Percentiles rank a stretch among this genome's conserved stretches.
These are phyloP conservation scores for Discoglossus pictus DNA, from an alignment of 2,797 vertebrate genomes.

Conservation along the genomic window DNA sequence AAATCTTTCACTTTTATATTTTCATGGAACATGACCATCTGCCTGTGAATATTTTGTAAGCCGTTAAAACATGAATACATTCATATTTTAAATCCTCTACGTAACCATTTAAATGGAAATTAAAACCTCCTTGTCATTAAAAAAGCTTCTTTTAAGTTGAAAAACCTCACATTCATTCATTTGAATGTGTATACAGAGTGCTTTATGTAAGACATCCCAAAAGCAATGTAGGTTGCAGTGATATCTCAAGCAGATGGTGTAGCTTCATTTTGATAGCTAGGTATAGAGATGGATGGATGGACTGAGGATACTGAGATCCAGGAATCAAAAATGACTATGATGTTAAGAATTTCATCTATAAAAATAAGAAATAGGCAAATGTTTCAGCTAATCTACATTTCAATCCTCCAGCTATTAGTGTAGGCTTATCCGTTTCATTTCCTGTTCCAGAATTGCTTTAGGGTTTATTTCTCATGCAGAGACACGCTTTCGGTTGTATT, in stretches of 20 bases:
- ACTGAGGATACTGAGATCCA: conserved; percentile 46
- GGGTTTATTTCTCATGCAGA: conserved; percentile 34
- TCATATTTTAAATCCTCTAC: conserved; percentile 34
- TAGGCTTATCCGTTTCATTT: conserved; percentile 31
- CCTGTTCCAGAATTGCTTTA: conserved; percentile 30
- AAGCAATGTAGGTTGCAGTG: conserved; percentile 28
- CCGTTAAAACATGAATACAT: conserved; percentile 22
- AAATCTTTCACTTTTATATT: conserved; percentile 2
- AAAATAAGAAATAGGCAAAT: conserved; percentile 42
- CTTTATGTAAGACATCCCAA: conserved; percentile 34
- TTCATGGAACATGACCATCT: conserved; percentile 43
- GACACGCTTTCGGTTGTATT: conserved; percentile 27
- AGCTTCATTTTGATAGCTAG: conserved; percentile 47
- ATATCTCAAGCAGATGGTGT: conserved; percentile 45
- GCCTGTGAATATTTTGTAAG: conserved; percentile 22
- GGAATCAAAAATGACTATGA: conserved; percentile 36
- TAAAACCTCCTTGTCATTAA: conserved; percentile 43
- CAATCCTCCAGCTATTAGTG: conserved; percentile 39
- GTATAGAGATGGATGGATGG: conserved; percentile 47
- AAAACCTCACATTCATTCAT: conserved; percentile 28
- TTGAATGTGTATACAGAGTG: conserved; percentile 22
- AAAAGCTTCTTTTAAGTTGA: conserved; percentile 30
- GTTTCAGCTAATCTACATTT: conserved; percentile 34
- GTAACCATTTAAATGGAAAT: conserved; percentile 50
- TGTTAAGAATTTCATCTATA: conserved; percentile 42